These are phyloP conservation scores for Chloroclystis v-ata DNA, from an alignment of 2,888 invertebrate species.

Conservation along the genomic window DNA sequence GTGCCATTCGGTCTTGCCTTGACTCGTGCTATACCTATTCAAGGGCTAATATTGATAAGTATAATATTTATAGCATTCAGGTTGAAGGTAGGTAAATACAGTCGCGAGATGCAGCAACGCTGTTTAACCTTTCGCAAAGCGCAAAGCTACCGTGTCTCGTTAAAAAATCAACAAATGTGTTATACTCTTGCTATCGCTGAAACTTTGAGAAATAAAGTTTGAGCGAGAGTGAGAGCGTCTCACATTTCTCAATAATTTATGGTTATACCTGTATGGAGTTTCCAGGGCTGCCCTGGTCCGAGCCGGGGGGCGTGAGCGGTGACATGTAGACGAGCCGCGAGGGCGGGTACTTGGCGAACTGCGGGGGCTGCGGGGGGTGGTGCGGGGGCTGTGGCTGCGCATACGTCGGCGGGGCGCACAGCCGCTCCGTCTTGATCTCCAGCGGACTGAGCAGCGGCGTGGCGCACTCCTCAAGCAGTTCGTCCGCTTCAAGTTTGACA, in stretches of 20 bases:
- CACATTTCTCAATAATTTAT: too few species aligned
- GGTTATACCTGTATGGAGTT: constrained; percentile 79
- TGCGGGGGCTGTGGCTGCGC: constrained; percentile 54
- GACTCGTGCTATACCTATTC: too few species aligned
- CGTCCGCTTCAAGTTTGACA: constrained; percentile 88
- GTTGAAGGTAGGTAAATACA: too few species aligned
- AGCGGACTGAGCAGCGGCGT: constrained; percentile 86
- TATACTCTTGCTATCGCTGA: too few species aligned
- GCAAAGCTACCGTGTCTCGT: too few species aligned
- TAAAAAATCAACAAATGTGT: too few species aligned
- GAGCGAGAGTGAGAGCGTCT: too few species aligned
- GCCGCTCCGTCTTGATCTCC: constrained; percentile 88
- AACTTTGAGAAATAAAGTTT: too few species aligned
- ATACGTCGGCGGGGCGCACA: constrained; percentile 77
- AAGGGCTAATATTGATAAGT: too few species aligned
- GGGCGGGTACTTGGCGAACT: constrained; percentile 68
- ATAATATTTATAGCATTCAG: too few species aligned
- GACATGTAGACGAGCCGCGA: constrained; percentile 84
- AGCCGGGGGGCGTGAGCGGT: constrained; percentile 91
- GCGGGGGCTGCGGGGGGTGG: constrained; percentile 52
- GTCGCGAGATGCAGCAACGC: not conserved
- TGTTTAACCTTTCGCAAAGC: constrained; percentile 46
- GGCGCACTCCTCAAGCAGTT: constrained; percentile 79
- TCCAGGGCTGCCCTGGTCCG: constrained; percentile 91
- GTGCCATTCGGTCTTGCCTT: too few species aligned